phyloP scores from a whole-genome alignment of 2,113 vertebrate species.

The Hemiprocne comata region DNA sequence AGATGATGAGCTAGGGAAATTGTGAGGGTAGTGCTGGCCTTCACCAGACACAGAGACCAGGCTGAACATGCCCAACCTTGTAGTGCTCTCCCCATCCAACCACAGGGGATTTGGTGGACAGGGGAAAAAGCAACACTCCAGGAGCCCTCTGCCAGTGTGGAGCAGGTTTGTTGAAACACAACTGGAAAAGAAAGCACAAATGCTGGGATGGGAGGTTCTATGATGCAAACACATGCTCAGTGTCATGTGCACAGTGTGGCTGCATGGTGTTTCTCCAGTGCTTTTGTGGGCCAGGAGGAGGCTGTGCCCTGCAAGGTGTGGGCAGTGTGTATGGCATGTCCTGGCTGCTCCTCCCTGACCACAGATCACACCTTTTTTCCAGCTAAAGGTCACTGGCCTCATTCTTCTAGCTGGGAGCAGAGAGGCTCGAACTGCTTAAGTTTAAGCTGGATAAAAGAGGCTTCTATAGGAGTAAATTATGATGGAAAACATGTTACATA shows the following conservation, averaged over 20 bases:
- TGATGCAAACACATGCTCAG: fast-evolving
- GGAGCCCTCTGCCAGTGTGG: fast-evolving
- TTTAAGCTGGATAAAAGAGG: neutral
- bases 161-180: neutral
- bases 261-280: fast-evolving
- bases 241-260: fast-evolving
- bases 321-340: neutral
- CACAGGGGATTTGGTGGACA: fast-evolving
- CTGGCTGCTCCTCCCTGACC: constrained; percentile 1
- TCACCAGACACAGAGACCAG: neutral
- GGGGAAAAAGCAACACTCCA: neutral
- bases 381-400: neutral
- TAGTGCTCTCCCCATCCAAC: neutral
- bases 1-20: neutral
- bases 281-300: neutral
- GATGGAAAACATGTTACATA: neutral
- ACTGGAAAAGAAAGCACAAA: neutral
- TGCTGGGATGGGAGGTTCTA: neutral
- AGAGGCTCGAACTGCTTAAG: neutral
- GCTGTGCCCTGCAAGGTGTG: neutral
- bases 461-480: neutral
- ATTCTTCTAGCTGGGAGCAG: neutral
- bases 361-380: neutral
- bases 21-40: neutral
- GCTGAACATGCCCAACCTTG: neutral